Percentiles rank a stretch among this genome's conserved stretches.
phyloP scores from a whole-genome alignment of 2,113 vertebrate genomes.

The Syngnathus typhle region DNA sequence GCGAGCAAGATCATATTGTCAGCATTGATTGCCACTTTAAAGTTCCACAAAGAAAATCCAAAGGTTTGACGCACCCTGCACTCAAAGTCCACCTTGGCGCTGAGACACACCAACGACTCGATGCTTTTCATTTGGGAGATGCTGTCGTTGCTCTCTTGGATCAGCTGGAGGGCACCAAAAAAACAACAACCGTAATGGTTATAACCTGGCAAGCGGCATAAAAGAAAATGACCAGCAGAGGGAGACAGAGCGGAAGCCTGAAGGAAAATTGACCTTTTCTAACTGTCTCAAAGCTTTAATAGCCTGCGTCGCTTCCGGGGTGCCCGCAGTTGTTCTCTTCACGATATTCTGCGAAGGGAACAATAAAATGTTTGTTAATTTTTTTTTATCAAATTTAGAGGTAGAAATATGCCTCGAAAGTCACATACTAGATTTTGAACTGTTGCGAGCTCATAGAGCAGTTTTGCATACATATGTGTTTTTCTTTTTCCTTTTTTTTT shows the following conservation, averaged over 20 bases:
- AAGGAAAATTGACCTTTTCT: conserved; percentile 75
- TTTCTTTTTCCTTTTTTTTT: neutral
- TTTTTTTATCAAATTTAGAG: neutral
- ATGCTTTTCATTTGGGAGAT: conserved; percentile 92
- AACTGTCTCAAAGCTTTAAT: conserved; percentile 83
- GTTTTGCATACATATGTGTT: neutral
- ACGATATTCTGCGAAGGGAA: conserved; percentile 82
- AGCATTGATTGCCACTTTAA: neutral
- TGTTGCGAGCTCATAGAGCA: neutral
- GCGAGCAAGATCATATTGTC: conserved; percentile 4
- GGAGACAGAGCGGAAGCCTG: too few species aligned
- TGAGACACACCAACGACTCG: conserved; percentile 88
- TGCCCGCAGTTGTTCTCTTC: conserved; percentile 82
- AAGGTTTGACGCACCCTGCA: conserved; percentile 77
- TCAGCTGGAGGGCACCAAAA: conserved; percentile 71
- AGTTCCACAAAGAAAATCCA: neutral
- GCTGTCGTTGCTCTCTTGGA: conserved; percentile 90
- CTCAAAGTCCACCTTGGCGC: conserved; percentile 91
- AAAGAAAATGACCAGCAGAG: too few species aligned
- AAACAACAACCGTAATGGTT: too few species aligned
- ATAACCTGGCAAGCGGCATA: too few species aligned
- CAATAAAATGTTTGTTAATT: neutral
- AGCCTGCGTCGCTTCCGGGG: conserved; percentile 81
- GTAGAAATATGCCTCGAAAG: neutral
- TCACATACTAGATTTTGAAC: neutral